Evolutionary conservation across 2,888 invertebrate species (phyloP), one percentile per base, ranked within the genome.

Genomic region (Ochropacha duplaris): DNA sequence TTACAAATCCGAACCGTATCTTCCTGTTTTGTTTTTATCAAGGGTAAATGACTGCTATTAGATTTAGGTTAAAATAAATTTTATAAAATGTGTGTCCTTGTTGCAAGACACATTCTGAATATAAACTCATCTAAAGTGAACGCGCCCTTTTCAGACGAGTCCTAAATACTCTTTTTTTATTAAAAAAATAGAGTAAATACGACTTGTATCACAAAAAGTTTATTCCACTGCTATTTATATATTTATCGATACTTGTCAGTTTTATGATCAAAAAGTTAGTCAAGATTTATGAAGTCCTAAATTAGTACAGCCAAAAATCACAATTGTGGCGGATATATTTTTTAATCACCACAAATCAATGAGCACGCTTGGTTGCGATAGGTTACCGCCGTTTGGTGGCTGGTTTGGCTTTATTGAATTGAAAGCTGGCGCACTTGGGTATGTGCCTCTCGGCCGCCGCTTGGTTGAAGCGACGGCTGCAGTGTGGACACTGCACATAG

Each of bases 401-500:
- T 72, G 90, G 81, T 91, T 95, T 72, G 65, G 96, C 94, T 76
- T 97, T 97, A 84, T 98, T 98, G 86, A 96, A 97, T 69, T 95
- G 90, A 93, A 95, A 97, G 74, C 92, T 95, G 77, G 96, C 96
- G 90, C 99, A 99, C 89, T 97, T 96, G 54, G 99, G 98, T 71
- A 99, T 98, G 91, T 99, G 98, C 28, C 98, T 91, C 68, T 96
- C 96, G 1, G 98, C 99, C 0, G 97, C 97, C 0, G 92, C 88
- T 74, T 96, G 94, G 90, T 97, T 97, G 92, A 99, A 99, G 73
- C 96, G 95, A 0, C 98, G 94, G 28, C 93, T 93, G 86, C 98
- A 99, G 88, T 98, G 96, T 0, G 98, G 98, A 78, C 98, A 99
- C 77, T 95, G 95, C 22, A 97, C 94, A 88, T 98, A 98, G 92